Base-by-base conservation (phyloP, 2,888 invertebrate genomes). In the Mimumesa dahlbomi region DNA sequence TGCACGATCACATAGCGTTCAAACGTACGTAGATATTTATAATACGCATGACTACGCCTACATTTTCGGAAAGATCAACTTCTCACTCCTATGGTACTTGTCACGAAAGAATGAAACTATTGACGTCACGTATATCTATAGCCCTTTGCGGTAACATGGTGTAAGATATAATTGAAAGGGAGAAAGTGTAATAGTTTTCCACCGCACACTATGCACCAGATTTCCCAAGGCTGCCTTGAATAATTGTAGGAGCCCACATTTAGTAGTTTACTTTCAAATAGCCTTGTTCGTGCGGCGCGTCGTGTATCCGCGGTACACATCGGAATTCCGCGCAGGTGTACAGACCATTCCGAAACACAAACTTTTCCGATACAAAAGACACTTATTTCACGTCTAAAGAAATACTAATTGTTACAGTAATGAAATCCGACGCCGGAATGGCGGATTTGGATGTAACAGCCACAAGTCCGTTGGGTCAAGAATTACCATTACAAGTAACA, bases 401-500 rank as follows among this genome's bases (percentile, higher is more conserved):
- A 25, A 9, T 38, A 31, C 9, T 21, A 9, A 57, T 43, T 34
- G 2, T 89, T 90, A 14, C 87, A 95, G 97, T 95, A 81, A 94
- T 94, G 85, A 94, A 94, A 71, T 94, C 93, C 84, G 95, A 95
- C 84, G 96, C 95, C 31, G 97, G 96, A 31, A 92, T 94, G 52
- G 96, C 96, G 0, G 96, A 97, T 82, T 89, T 98, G 48, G 97
- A 96, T 85, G 95, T 97, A 2, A 94, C 94, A 42, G 96, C 97
- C 40, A 95, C 96, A 40, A 95, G 96, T 75, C 96, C 98, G 19
- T 93, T 95, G 21, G 97, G 97, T 46, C 94, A 95, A 82, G 93
- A 94, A 66, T 91, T 98, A 31, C 95, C 96, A 0, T 93, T 97
- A 2, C 94, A 96, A 84, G 93, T 97, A 13, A 92, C 91, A 42